Percentiles rank a stretch among this genome's conserved stretches.
Evolutionary conservation across 2,113 vertebrate genomes (phyloP).

Genomic region (Natator depressus): DNA sequence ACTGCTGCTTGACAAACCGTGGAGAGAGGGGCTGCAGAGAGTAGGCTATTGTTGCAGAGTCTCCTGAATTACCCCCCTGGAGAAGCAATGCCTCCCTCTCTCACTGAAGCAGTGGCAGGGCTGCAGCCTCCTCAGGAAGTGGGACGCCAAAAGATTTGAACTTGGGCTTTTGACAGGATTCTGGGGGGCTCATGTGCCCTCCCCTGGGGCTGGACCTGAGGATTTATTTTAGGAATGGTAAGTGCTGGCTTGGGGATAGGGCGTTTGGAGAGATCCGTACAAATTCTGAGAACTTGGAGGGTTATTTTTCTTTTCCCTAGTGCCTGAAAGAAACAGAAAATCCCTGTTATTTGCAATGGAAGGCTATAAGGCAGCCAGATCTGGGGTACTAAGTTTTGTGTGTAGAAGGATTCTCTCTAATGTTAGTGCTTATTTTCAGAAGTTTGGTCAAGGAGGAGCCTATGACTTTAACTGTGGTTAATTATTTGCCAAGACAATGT

Average conservation of each 20-base stretch:
- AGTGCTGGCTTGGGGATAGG: slow-evolving; percentile 10
- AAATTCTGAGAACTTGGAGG: background rate
- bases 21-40: background rate
- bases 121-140: background rate
- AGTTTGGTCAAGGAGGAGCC: background rate
- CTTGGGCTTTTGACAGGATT: slow-evolving; percentile 19
- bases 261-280: background rate
- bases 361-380: background rate
- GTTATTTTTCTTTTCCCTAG: background rate
- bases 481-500: background rate
- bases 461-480: background rate
- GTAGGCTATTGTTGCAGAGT: background rate
- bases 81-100: background rate
- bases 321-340: background rate
- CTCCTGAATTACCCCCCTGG: background rate
- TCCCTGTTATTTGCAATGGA: background rate
- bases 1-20: background rate
- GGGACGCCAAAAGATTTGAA: slow-evolving; percentile 12
- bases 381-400: background rate
- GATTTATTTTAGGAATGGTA: slow-evolving; percentile 29
- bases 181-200: background rate
- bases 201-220: background rate
- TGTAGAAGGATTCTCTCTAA: background rate
- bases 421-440: too few relatives aligned
- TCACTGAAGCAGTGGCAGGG: background rate